Evolutionary conservation across 2,888 invertebrate species (phyloP).

Genomic region (Macroteleia sp.): DNA sequence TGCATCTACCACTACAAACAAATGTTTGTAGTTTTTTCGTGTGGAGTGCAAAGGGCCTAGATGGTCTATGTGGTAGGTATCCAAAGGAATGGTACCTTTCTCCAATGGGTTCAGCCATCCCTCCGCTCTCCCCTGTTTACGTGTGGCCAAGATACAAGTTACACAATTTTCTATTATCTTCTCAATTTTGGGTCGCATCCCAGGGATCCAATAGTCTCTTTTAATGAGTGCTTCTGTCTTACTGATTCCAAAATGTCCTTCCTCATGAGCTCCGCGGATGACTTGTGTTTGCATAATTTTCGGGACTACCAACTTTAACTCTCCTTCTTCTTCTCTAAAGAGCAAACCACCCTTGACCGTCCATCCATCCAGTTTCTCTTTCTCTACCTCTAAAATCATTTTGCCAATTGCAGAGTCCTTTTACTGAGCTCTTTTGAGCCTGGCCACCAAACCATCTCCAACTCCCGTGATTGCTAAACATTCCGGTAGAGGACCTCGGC

Average conservation of each 20-base stretch:
- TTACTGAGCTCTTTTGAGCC: not conserved
- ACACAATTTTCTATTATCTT: not conserved
- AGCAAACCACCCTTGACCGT: not conserved
- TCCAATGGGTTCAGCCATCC: not conserved
- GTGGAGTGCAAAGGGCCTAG: not conserved
- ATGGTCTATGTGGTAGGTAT: not conserved
- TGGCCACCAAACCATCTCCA: not conserved
- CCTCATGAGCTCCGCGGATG: not conserved
- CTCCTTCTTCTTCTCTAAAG: not conserved
- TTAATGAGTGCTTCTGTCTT: not conserved
- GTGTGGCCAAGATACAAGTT: not conserved
- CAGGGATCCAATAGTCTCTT: not conserved
- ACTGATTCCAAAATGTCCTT: not conserved
- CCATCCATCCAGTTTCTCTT: not conserved
- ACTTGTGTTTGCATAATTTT: conserved; percentile 2
- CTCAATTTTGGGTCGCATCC: not conserved
- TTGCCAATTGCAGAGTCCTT: not conserved
- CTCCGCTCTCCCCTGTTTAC: not conserved
- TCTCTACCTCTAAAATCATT: not conserved
- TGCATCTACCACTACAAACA: too few species aligned
- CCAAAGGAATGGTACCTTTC: not conserved
- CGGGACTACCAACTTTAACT: not conserved
- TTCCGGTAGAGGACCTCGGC: not conserved
- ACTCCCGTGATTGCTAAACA: not conserved
- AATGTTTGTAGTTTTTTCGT: too few species aligned